Percentiles rank a stretch among this genome's conserved stretches.
phyloP scores from a whole-genome alignment of 2,888 invertebrate species.

The Callyntrura sp. region DNA sequence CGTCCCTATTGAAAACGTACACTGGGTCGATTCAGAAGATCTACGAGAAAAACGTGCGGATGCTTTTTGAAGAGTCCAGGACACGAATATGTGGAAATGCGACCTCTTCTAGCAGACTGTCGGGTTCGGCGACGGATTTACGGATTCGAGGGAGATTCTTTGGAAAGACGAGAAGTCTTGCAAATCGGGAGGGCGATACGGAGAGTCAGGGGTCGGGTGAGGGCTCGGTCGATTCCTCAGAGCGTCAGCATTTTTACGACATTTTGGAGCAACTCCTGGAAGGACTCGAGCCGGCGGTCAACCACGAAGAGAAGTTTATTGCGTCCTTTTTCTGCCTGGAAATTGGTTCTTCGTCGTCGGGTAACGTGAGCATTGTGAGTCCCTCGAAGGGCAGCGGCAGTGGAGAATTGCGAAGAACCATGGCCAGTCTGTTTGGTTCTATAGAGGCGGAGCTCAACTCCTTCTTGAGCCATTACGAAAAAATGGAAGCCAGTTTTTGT shows the following conservation, averaged over 20 bases:
- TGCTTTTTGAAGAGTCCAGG: slow-evolving; percentile 92
- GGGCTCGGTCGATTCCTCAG: slow-evolving; percentile 84
- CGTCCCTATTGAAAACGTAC: slow-evolving; percentile 92
- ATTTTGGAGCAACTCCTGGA: slow-evolving; percentile 94
- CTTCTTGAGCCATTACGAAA: slow-evolving; percentile 95
- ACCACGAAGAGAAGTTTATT: slow-evolving; percentile 83
- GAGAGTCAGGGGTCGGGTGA: slow-evolving; percentile 84
- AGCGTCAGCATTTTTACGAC: slow-evolving; percentile 87
- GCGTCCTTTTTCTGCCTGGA: slow-evolving; percentile 82
- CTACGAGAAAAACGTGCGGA: slow-evolving; percentile 94
- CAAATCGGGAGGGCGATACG: slow-evolving; percentile 83
- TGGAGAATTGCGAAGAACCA: slow-evolving; percentile 93
- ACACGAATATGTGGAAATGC: slow-evolving; percentile 86
- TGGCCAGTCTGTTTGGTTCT: slow-evolving; percentile 95
- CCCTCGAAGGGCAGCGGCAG: slow-evolving; percentile 80
- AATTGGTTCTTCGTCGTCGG: slow-evolving; percentile 73
- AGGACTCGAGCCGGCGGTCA: slow-evolving; percentile 83
- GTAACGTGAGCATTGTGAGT: slow-evolving; percentile 77
- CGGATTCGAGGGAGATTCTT: slow-evolving; percentile 82
- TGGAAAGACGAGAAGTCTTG: slow-evolving; percentile 83
- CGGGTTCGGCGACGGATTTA: slow-evolving; percentile 81
- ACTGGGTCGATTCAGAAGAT: slow-evolving; percentile 93
- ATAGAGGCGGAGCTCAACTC: slow-evolving; percentile 94
- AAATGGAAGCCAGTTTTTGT: slow-evolving; percentile 96
- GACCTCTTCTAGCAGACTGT: slow-evolving; percentile 75